phyloP scores from a whole-genome alignment of 2,797 vertebrate species.

The Cyclopterus lumpus region DNA sequence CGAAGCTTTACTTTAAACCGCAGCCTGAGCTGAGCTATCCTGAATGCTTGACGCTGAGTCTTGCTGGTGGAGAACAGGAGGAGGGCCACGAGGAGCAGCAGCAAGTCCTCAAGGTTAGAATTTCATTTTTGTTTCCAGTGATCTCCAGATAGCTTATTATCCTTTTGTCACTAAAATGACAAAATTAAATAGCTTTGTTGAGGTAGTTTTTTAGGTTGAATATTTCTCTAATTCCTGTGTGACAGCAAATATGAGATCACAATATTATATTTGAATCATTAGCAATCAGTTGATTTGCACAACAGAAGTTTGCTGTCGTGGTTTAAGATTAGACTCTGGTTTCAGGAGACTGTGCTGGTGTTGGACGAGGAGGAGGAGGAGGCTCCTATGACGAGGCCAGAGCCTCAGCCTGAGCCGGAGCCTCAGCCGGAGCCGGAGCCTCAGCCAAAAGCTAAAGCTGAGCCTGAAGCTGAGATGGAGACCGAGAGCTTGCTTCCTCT shows the following conservation, averaged over 20 bases:
- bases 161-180: neutral
- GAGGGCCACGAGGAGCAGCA: constrained; percentile 78
- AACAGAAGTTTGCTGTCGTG: constrained; percentile 21
- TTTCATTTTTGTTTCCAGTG: constrained; percentile 23
- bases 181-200: neutral
- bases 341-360: constrained; percentile 66
- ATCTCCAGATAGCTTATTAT: neutral
- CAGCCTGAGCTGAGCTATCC: constrained; percentile 38
- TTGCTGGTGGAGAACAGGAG: constrained; percentile 76
- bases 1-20: constrained; percentile 41
- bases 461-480: constrained; percentile 59
- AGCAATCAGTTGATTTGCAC: constrained; percentile 5
- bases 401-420: neutral
- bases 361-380: constrained; percentile 23
- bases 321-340: constrained; percentile 65
- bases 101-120: constrained; percentile 86
- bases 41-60: constrained; percentile 63
- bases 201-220: neutral
- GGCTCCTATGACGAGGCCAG: constrained; percentile 8
- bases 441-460: neutral
- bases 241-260: neutral
- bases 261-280: neutral
- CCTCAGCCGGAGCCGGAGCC: neutral
- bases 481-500: constrained; percentile 77
- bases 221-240: neutral